These are phyloP conservation scores for Helobdella robusta DNA, from an alignment of 2,888 invertebrate genomes.

Conservation along the genomic window DNA sequence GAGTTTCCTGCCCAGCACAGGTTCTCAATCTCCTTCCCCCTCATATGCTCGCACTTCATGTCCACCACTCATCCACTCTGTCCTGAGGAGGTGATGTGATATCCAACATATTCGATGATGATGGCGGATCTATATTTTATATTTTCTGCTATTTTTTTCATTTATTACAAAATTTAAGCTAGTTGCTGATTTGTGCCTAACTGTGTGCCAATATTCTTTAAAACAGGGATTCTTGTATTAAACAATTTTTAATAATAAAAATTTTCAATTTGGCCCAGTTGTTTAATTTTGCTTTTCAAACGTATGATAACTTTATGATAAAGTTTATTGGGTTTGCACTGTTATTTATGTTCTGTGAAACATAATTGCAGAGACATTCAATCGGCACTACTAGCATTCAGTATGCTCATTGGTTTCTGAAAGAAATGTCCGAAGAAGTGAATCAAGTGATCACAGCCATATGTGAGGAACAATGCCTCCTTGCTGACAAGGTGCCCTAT, in stretches of 20 bases:
- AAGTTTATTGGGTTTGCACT: background rate
- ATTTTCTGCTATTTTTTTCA: no score
- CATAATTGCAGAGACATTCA: constrained; percentile 63
- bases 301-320: background rate
- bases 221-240: no score
- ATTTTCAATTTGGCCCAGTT: background rate
- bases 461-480: constrained; percentile 92
- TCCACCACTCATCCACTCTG: constrained; percentile 51
- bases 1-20: constrained; percentile 92
- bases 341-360: no score
- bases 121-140: no score
- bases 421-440: constrained; percentile 94
- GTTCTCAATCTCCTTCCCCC: constrained; percentile 91
- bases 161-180: no score
- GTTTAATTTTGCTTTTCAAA: background rate
- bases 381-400: constrained; percentile 84
- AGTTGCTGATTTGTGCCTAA: no score
- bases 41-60: constrained; percentile 95
- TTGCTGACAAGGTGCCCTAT: constrained; percentile 83
- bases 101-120: no score
- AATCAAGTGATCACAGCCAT: constrained; percentile 96
- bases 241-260: no score
- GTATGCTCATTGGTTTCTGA: constrained; percentile 87
- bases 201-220: no score
- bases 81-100: constrained; percentile 36